phyloP scores from a whole-genome alignment of 1,140 invertebrate genomes.

The Coelopa frigida region DNA sequence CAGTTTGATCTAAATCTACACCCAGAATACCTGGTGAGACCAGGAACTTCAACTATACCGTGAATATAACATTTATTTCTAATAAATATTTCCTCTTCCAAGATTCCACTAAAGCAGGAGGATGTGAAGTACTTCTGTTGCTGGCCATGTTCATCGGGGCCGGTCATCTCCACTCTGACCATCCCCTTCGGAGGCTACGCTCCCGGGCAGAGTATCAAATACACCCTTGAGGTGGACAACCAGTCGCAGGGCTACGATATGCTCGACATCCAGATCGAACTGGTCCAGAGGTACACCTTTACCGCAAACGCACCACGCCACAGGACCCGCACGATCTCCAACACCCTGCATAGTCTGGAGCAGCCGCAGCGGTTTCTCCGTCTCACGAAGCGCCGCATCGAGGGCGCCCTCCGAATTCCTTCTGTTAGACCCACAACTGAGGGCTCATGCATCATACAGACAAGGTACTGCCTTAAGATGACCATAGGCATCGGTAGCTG shows the following conservation, averaged over 20 bases:
- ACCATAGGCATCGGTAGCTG: slow-evolving; percentile 24
- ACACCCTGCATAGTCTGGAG: slow-evolving; percentile 11
- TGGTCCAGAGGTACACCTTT: slow-evolving; percentile 24
- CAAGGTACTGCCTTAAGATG: slow-evolving; percentile 20
- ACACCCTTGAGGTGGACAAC: slow-evolving; percentile 25
- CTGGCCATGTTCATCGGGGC: slow-evolving; percentile 34
- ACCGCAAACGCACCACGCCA: slow-evolving; percentile 16
- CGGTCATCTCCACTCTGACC: slow-evolving; percentile 22
- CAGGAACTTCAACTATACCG: too few species aligned
- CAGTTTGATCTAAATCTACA: slow-evolving; percentile 66
- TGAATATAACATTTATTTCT: too few species aligned
- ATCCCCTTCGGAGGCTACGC: slow-evolving; percentile 36
- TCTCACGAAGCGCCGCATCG: slow-evolving; percentile 24
- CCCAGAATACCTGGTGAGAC: slow-evolving; percentile 27
- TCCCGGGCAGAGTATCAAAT: slow-evolving; percentile 30
- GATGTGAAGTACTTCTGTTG: slow-evolving; percentile 30
- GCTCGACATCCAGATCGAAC: slow-evolving; percentile 15
- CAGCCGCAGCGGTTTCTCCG: slow-evolving; percentile 21
- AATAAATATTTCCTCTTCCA: background rate
- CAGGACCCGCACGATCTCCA: slow-evolving; percentile 15
- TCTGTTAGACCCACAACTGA: slow-evolving; percentile 43
- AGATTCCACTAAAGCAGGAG: slow-evolving; percentile 21
- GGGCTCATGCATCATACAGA: slow-evolving; percentile 18
- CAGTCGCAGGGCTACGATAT: slow-evolving; percentile 27
- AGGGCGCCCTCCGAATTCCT: slow-evolving; percentile 24